A percentile compares a stretch with the other conserved stretches of the same genome.
These are phyloP conservation scores for Congeria kusceri DNA, from an alignment of 2,888 invertebrate genomes.

Conservation along the genomic window DNA sequence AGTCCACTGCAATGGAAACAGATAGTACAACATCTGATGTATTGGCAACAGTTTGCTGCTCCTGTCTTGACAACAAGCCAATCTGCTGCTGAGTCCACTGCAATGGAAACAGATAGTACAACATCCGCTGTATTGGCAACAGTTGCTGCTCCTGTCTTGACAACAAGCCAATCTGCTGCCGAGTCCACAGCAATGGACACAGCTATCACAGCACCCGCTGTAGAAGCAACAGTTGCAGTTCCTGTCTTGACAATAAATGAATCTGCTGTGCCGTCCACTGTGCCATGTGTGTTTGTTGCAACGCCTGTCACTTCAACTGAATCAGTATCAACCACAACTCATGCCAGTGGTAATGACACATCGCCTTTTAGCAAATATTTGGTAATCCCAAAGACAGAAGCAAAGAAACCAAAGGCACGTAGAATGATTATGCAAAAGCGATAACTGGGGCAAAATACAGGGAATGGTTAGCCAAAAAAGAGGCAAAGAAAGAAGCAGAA, in stretches of 20 bases:
- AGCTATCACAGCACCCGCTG: background rate
- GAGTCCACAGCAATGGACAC: too few relatives aligned
- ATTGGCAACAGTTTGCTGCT: background rate
- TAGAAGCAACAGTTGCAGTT: background rate
- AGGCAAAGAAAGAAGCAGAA: conserved; percentile 5
- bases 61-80: too few relatives aligned
- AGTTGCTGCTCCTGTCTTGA: background rate
- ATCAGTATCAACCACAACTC: too few relatives aligned
- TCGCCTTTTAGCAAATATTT: conserved; percentile 24
- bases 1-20: too few relatives aligned
- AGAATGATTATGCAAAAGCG: conserved; percentile 18
- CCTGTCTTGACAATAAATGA: background rate
- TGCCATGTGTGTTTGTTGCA: too few relatives aligned
- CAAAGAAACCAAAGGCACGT: background rate
- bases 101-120: too few relatives aligned
- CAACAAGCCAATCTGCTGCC: too few relatives aligned
- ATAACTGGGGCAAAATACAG: conserved; percentile 21
- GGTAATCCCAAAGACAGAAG: background rate
- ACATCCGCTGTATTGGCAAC: background rate
- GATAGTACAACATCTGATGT: background rate
- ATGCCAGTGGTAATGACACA: conserved; percentile 5
- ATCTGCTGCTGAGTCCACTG: too few relatives aligned
- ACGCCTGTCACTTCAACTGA: too few relatives aligned
- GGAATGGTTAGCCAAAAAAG: conserved; percentile 7
- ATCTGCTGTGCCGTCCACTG: background rate